Conservation (phyloP, 2,797 vertebrate species). For the Triplophysa bombifrons region DNA sequence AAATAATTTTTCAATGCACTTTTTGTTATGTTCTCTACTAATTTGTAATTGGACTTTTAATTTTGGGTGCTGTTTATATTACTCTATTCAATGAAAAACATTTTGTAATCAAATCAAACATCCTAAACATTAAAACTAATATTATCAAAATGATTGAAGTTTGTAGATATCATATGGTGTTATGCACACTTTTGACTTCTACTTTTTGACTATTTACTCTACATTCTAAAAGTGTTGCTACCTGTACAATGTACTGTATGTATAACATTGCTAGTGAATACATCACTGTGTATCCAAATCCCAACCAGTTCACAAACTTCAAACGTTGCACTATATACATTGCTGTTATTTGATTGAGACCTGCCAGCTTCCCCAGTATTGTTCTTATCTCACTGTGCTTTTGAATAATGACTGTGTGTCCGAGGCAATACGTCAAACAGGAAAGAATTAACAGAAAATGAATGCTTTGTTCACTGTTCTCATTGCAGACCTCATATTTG, state of each 20-base stretch:
- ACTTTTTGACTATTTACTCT: too few species aligned
- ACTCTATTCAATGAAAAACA: too few species aligned
- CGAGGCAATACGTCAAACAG: slow-evolving; percentile 9
- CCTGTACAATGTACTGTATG: too few species aligned
- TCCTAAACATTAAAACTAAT: background rate
- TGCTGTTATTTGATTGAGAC: background rate
- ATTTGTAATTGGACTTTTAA: background rate
- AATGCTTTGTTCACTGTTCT: slow-evolving; percentile 5
- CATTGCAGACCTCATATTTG: slow-evolving; percentile 6
- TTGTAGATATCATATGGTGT: too few species aligned
- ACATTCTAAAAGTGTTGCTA: background rate
- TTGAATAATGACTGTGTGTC: slow-evolving; percentile 6
- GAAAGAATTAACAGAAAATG: background rate
- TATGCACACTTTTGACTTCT: background rate
- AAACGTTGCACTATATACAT: background rate
- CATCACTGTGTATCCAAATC: background rate
- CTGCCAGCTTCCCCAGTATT: background rate
- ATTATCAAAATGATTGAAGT: background rate
- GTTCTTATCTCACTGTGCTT: slow-evolving; percentile 13
- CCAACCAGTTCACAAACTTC: background rate
- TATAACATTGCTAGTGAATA: background rate
- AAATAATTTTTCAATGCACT: background rate
- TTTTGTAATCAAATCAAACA: background rate
- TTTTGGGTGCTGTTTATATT: background rate
- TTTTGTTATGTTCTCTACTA: background rate